phyloP scores from a whole-genome alignment of 2,888 invertebrate genomes.

The Minunthozetes semirufus region DNA sequence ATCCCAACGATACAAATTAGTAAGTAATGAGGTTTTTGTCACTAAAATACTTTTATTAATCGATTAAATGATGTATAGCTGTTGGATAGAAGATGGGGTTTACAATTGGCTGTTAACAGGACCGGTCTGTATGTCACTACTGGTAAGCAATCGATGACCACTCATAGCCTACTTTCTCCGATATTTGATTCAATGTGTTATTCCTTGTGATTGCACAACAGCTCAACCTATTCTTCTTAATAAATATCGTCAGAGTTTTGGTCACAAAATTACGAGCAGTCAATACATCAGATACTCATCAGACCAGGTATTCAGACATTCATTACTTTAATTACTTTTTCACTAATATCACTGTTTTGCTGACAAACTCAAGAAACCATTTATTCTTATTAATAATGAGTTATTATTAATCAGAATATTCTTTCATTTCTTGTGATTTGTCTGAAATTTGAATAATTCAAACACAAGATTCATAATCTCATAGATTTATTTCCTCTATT shows the following conservation, averaged over 20 bases:
- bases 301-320: slow-evolving; percentile 41
- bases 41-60: neutral
- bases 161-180: neutral
- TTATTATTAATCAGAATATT: no score
- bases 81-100: slow-evolving; percentile 68
- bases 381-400: no score
- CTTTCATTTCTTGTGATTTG: no score
- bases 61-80: slow-evolving; percentile 48
- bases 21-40: neutral
- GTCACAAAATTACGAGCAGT: slow-evolving; percentile 69
- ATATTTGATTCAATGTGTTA: neutral
- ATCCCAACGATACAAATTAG: slow-evolving; percentile 28
- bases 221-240: slow-evolving; percentile 73
- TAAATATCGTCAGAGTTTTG: slow-evolving; percentile 81
- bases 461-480: no score
- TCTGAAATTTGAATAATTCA: no score
- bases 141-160: slow-evolving; percentile 45
- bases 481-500: no score
- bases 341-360: no score
- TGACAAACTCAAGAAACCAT: no score
- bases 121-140: slow-evolving; percentile 69
- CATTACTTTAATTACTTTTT: neutral
- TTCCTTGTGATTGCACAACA: slow-evolving; percentile 25
- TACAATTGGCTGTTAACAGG: slow-evolving; percentile 67
- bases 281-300: slow-evolving; percentile 44